phyloP scores from a whole-genome alignment of 2,888 invertebrate genomes.

The Linnaemya tessellans region DNA sequence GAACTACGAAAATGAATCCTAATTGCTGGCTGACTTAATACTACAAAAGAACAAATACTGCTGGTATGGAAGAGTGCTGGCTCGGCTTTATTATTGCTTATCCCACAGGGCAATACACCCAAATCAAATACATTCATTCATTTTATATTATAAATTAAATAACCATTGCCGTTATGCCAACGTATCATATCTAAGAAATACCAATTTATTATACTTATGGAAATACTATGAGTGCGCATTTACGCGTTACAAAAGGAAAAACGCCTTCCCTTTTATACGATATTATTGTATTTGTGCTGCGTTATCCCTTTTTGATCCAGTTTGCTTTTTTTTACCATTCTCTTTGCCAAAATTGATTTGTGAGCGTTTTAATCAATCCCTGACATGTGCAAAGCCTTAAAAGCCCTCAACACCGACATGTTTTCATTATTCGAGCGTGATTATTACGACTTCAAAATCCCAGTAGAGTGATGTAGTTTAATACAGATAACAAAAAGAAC shows the following conservation, averaged over 20 bases:
- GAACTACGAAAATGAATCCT: slow-evolving; percentile 41
- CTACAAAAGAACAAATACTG: slow-evolving; percentile 30
- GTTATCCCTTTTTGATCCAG: slow-evolving; percentile 44
- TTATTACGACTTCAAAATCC: slow-evolving; percentile 74
- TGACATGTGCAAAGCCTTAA: slow-evolving; percentile 77
- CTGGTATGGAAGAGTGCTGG: slow-evolving; percentile 22
- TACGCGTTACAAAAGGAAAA: slow-evolving; percentile 45
- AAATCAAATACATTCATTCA: slow-evolving; percentile 68
- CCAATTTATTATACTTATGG: slow-evolving; percentile 43
- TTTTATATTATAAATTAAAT: slow-evolving; percentile 66
- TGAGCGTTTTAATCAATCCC: slow-evolving; percentile 80
- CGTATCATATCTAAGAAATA: slow-evolving; percentile 57
- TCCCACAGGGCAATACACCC: slow-evolving; percentile 66
- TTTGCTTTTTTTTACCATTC: slow-evolving; percentile 38
- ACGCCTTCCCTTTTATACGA: slow-evolving; percentile 23
- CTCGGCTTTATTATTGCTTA: slow-evolving; percentile 3
- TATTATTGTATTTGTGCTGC: slow-evolving; percentile 33
- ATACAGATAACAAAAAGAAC: slow-evolving; percentile 54
- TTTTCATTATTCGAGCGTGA: slow-evolving; percentile 73
- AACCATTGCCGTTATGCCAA: slow-evolving; percentile 30
- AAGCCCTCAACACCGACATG: slow-evolving; percentile 70
- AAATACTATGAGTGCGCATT: slow-evolving; percentile 54
- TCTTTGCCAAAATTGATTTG: slow-evolving; percentile 76
- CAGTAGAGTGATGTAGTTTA: slow-evolving; percentile 65
- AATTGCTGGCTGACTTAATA: slow-evolving; percentile 43